A percentile compares a stretch with the other conserved stretches of the same genome.
Evolutionary conservation across 2,888 invertebrate species (phyloP).

Genomic region (Gymnosoma rotundatum): DNA sequence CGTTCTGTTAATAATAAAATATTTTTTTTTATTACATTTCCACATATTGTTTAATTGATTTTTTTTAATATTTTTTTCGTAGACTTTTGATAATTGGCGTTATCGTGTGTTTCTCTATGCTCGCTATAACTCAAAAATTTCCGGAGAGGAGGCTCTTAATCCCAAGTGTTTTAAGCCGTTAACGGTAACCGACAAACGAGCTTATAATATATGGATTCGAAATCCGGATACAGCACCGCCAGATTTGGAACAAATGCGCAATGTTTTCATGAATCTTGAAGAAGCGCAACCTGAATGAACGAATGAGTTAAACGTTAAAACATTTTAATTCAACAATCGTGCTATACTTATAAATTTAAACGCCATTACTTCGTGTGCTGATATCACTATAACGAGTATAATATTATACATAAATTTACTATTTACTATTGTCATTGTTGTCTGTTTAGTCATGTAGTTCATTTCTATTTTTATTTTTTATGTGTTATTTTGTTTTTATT

Average conservation of each 20-base stretch:
- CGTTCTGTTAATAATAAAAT: no score
- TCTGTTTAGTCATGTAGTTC: conserved; percentile 66
- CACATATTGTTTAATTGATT: not conserved
- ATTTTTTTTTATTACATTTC: no score
- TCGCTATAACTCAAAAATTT: conserved; percentile 79
- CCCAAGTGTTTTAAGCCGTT: conserved; percentile 79
- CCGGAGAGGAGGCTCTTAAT: conserved; percentile 78
- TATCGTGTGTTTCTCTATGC: conserved; percentile 79
- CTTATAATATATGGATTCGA: conserved; percentile 79
- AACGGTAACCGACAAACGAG: conserved; percentile 79
- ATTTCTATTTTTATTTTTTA: conserved; percentile 48
- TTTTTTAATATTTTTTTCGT: conserved; percentile 29
- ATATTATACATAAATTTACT: conserved; percentile 19
- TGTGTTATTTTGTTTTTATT: conserved; percentile 58
- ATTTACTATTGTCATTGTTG: conserved; percentile 63
- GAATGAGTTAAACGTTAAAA: not conserved
- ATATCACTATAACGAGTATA: conserved; percentile 37
- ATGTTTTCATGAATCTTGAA: conserved; percentile 78
- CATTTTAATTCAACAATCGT: conserved; percentile 25
- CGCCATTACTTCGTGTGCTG: conserved; percentile 68
- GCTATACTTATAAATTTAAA: conserved; percentile 54
- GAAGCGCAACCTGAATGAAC: conserved; percentile 76
- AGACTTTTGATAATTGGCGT: conserved; percentile 80
- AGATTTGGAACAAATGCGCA: conserved; percentile 79
- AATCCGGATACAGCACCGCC: conserved; percentile 80